phyloP scores from a whole-genome alignment of 2,113 vertebrate genomes.

The Bufo bufo region DNA sequence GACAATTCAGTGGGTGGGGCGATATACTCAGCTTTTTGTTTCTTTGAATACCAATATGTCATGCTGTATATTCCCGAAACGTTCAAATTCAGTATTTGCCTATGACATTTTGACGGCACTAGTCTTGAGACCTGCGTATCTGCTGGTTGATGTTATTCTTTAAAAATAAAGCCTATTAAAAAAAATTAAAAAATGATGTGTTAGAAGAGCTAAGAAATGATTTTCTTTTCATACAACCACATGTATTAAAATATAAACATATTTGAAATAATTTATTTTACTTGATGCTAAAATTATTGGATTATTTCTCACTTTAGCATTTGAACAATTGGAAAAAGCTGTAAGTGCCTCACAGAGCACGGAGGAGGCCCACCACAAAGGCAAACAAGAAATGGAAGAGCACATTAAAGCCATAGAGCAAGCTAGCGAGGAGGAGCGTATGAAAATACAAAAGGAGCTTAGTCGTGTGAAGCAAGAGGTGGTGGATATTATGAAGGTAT shows the following conservation, averaged over 20 bases:
- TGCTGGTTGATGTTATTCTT: too few relatives aligned
- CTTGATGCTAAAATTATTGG: background rate
- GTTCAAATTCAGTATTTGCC: too few relatives aligned
- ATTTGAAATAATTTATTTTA: background rate
- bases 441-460: conserved; percentile 86
- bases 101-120: too few relatives aligned
- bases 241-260: background rate
- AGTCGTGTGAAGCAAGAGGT: conserved; percentile 89
- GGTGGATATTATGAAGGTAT: conserved; percentile 88
- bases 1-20: too few relatives aligned
- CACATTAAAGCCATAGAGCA: conserved; percentile 84
- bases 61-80: too few relatives aligned
- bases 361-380: conserved; percentile 83
- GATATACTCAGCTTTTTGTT: too few relatives aligned
- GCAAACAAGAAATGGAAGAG: conserved; percentile 89
- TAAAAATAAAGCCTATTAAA: too few relatives aligned
- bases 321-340: conserved; percentile 93
- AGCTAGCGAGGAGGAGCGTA: conserved; percentile 85
- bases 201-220: background rate
- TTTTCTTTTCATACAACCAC: background rate
- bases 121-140: too few relatives aligned
- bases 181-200: background rate
- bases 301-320: conserved; percentile 73
- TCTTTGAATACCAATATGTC: too few relatives aligned
- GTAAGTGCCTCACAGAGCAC: conserved; percentile 84